These are phyloP conservation scores for Torymus aiolomorphi DNA, from an alignment of 2,888 invertebrate species.

Conservation along the genomic window DNA sequence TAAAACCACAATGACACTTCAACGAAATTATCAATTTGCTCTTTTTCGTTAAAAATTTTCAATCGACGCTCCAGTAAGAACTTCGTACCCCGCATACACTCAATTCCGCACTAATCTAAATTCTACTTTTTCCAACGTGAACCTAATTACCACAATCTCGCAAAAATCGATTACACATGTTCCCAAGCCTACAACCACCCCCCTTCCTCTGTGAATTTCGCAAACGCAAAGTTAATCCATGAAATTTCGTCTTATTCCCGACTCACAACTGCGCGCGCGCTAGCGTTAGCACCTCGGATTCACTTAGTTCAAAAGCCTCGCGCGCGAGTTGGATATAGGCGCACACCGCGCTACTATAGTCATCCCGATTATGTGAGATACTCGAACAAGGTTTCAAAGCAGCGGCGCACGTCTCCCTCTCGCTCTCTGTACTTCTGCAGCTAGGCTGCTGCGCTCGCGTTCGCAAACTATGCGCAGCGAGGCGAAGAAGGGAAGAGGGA, in stretches of 20 bases:
- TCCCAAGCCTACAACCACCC: background rate
- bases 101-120: too few relatives aligned
- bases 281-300: slow-evolving; percentile 46
- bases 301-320: slow-evolving; percentile 44
- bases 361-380: slow-evolving; percentile 55
- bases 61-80: too few relatives aligned
- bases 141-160: too few relatives aligned
- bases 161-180: too few relatives aligned
- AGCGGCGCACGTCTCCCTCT: background rate
- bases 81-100: too few relatives aligned
- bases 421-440: slow-evolving; percentile 60
- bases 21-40: too few relatives aligned
- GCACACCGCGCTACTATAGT: too few relatives aligned
- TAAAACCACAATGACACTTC: too few relatives aligned
- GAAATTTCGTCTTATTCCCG: slow-evolving; percentile 28
- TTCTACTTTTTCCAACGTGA: too few relatives aligned
- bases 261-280: background rate
- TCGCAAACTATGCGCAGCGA: slow-evolving; percentile 12
- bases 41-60: too few relatives aligned
- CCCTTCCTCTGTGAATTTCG: slow-evolving; percentile 7
- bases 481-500: slow-evolving; percentile 4
- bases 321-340: slow-evolving; percentile 11
- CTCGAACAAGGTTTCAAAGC: slow-evolving; percentile 63
- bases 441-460: background rate
- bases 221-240: slow-evolving; percentile 45